A percentile compares a stretch with the other conserved stretches of the same genome.
Conservation (phyloP, 2,797 vertebrate species). For the Antrozous pallidus region DNA sequence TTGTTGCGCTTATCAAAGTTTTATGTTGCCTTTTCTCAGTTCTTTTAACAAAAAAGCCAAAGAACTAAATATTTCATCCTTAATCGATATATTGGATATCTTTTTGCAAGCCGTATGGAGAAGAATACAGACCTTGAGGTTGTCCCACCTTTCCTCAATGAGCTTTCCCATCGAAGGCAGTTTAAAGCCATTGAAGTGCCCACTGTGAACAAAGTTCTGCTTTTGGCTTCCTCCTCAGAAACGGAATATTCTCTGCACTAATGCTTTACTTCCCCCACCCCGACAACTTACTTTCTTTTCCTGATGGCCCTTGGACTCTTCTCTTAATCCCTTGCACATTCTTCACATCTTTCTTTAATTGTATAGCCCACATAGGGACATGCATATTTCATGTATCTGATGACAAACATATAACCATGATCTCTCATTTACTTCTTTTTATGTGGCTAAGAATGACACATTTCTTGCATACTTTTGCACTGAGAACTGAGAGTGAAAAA, state of each 20-base stretch:
- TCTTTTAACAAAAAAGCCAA: neutral
- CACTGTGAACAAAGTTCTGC: neutral
- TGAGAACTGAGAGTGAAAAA: neutral
- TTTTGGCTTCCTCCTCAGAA: neutral
- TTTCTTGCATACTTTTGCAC: conserved; percentile 5
- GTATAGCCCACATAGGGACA: neutral
- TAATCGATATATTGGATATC: neutral
- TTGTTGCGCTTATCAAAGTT: neutral
- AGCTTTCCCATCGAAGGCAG: neutral
- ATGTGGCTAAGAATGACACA: neutral
- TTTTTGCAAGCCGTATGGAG: neutral
- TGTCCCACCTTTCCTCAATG: neutral
- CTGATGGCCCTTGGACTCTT: neutral
- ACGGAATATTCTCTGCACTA: neutral
- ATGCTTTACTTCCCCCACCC: neutral
- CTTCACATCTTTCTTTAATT: conserved; percentile 7
- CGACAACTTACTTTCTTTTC: neutral
- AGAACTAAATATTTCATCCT: neutral
- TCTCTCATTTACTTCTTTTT: neutral
- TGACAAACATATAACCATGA: neutral
- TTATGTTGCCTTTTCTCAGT: neutral
- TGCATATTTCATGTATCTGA: neutral
- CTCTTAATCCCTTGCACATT: neutral
- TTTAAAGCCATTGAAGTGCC: neutral
- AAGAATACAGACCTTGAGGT: neutral